These are phyloP conservation scores for Mastacembelus armatus DNA, from an alignment of 2,797 vertebrate species.

Conservation along the genomic window DNA sequence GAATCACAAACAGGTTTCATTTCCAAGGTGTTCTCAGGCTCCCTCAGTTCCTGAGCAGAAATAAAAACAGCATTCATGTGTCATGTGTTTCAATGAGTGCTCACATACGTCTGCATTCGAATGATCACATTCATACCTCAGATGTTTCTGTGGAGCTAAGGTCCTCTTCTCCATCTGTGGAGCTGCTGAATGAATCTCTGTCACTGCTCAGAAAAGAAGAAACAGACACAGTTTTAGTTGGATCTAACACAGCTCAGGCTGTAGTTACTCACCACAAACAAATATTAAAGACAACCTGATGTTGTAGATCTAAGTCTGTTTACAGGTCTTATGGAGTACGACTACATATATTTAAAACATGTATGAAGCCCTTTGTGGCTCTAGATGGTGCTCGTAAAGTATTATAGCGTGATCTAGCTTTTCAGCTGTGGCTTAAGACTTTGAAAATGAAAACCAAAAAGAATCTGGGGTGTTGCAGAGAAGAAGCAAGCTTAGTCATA, in stretches of 20 bases:
- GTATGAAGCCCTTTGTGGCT: no score
- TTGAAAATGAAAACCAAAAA: no score
- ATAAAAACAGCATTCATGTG: neutral
- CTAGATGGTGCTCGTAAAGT: no score
- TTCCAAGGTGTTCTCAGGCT: constrained; percentile 29
- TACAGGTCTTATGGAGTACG: no score
- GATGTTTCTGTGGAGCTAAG: constrained; percentile 43
- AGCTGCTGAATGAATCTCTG: constrained; percentile 69
- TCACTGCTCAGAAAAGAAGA: constrained; percentile 50
- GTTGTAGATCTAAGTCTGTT: no score
- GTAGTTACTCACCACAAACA: neutral
- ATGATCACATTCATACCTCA: constrained; percentile 52
- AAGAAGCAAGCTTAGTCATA: no score
- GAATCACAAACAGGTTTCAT: constrained; percentile 6
- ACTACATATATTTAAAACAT: no score
- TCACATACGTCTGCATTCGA: neutral
- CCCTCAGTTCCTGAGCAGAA: constrained; percentile 61
- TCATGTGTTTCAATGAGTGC: neutral
- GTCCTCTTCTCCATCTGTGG: constrained; percentile 70
- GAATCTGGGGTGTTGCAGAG: no score
- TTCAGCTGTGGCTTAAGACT: no score
- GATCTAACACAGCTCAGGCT: neutral
- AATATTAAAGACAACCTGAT: no score
- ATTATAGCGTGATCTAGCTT: no score
- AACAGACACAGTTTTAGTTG: neutral